These are phyloP conservation scores for Plemyria rubiginata DNA, from an alignment of 2,888 invertebrate species.

Conservation along the genomic window DNA sequence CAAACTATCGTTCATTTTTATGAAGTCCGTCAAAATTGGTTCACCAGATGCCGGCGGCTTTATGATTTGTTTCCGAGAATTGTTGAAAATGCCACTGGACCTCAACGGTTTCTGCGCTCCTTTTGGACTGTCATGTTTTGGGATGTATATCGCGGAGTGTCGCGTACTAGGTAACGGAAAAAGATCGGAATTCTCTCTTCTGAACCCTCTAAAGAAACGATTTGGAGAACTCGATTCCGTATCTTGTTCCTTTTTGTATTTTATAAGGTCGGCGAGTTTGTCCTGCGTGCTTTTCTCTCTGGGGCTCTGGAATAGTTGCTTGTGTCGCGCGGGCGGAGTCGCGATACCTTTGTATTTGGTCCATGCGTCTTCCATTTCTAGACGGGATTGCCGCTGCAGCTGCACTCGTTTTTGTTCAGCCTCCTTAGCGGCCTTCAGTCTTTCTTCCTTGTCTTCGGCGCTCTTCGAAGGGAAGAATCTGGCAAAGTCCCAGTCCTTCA, in stretches of 20 bases:
- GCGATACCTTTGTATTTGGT: constrained; percentile 74
- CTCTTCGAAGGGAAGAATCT: constrained; percentile 89
- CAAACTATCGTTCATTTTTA: constrained; percentile 83
- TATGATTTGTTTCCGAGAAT: constrained; percentile 86
- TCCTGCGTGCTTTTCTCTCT: constrained; percentile 72
- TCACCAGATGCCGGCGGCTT: constrained; percentile 84
- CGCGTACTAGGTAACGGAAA: constrained; percentile 90
- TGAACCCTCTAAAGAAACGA: constrained; percentile 91
- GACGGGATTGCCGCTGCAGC: constrained; percentile 74
- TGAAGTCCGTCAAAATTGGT: constrained; percentile 89
- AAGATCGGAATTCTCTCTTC: constrained; percentile 93
- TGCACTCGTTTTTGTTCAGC: constrained; percentile 68
- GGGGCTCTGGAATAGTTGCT: constrained; percentile 68
- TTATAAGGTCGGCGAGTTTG: constrained; percentile 78
- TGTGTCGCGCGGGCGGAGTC: constrained; percentile 74
- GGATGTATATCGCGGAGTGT: constrained; percentile 89
- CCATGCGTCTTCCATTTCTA: constrained; percentile 80
- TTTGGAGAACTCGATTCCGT: constrained; percentile 89
- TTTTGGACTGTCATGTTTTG: constrained; percentile 80
- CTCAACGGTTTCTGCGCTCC: constrained; percentile 81
- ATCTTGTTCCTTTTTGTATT: constrained; percentile 89
- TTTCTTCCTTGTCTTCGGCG: constrained; percentile 64
- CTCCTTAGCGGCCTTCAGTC: constrained; percentile 71
- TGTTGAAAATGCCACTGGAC: constrained; percentile 89
- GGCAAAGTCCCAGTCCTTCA: constrained; percentile 95